A percentile compares a stretch with the other conserved stretches of the same genome.
Evolutionary conservation across 2,888 invertebrate species (phyloP).

Genomic region (Hemithea aestivaria): DNA sequence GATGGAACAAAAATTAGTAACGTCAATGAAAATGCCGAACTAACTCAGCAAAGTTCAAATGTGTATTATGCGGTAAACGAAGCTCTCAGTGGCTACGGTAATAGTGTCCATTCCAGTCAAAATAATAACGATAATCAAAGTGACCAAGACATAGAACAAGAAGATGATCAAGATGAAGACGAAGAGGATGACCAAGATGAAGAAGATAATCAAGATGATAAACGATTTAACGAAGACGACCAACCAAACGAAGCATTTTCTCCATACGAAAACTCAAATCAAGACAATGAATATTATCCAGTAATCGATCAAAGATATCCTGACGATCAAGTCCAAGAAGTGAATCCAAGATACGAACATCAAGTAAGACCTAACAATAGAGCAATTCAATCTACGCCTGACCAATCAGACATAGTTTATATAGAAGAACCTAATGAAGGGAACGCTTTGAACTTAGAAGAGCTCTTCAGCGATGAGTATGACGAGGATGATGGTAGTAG

Average conservation of each 20-base stretch:
- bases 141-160: no score
- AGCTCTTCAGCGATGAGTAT: slow-evolving; percentile 41
- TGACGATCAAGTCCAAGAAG: slow-evolving; percentile 15
- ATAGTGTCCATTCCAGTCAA: slow-evolving; percentile 10
- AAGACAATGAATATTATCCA: slow-evolving; percentile 7
- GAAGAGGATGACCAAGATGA: slow-evolving; percentile 5
- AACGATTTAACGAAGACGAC: slow-evolving; percentile 7
- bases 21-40: slow-evolving; percentile 36
- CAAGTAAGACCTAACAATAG: no score
- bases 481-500: slow-evolving; percentile 42
- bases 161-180: slow-evolving; percentile 1
- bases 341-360: no score
- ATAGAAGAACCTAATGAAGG: slow-evolving; percentile 31
- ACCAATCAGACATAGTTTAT: slow-evolving; percentile 27
- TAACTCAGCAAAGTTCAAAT: slow-evolving; percentile 50
- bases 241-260: slow-evolving; percentile 6
- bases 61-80: slow-evolving; percentile 45
- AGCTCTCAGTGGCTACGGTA: slow-evolving; percentile 21
- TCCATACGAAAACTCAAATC: background rate
- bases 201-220: background rate
- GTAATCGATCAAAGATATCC: slow-evolving; percentile 21
- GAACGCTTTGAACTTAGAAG: slow-evolving; percentile 39
- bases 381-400: no score
- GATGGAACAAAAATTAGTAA: slow-evolving; percentile 31
- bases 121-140: slow-evolving; percentile 26